Conservation (phyloP, 2,113 vertebrate genomes). For the Catharus bicknelli region DNA sequence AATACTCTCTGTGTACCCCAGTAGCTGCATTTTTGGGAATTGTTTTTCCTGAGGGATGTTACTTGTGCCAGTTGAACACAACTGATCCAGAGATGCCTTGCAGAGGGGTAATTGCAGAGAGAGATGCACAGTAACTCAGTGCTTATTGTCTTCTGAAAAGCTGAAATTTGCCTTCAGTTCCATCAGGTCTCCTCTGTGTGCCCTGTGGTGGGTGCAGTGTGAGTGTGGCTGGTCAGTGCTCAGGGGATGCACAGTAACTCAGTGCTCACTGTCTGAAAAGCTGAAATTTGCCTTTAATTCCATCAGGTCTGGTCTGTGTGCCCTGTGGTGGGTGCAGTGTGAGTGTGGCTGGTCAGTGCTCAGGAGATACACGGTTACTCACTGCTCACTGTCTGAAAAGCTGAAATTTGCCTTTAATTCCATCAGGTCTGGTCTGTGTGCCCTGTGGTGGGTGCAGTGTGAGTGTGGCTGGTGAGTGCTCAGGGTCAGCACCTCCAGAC, state of each 20-base stretch:
- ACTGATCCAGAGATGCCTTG: background rate
- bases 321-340: too few species aligned
- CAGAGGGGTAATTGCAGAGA: background rate
- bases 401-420: background rate
- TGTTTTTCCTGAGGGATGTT: background rate
- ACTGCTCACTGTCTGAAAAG: background rate
- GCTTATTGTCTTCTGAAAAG: too few species aligned
- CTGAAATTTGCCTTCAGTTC: too few species aligned
- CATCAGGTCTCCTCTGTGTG: too few species aligned
- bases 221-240: too few species aligned
- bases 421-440: background rate
- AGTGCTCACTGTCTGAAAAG: too few species aligned
- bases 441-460: background rate
- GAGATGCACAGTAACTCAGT: background rate
- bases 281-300: too few species aligned
- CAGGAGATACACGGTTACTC: background rate
- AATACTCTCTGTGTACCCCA: rapidly evolving
- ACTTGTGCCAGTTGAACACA: background rate
- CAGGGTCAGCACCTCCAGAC: rapidly evolving
- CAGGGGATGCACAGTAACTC: too few species aligned
- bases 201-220: too few species aligned
- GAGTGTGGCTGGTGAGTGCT: background rate
- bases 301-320: too few species aligned
- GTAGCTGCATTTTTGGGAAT: background rate
- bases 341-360: too few species aligned